Base-by-base conservation (phyloP, 2,113 vertebrate species). In the Murina feae region DNA sequence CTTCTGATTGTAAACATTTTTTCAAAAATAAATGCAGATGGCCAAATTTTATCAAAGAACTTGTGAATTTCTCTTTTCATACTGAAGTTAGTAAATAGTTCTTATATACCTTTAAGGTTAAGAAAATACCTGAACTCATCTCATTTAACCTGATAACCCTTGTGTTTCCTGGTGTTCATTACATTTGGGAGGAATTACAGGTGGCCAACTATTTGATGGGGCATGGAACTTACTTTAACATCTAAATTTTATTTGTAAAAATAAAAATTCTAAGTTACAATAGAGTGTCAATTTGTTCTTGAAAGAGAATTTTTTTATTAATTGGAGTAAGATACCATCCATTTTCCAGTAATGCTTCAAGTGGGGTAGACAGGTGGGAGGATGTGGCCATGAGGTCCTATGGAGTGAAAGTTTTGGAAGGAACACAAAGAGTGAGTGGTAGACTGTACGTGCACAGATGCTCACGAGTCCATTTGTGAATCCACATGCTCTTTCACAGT, bases 161-260 rank as follows among this genome's bases (percentile, higher is more conserved):
- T 87, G 39, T 47, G 23, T 68, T 97, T 90, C 81, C 91, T 65
- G 90, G 90, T n/a, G 69, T 35, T 20, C 17, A 74, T 95, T 83
- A 93, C 72, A 55, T 96, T 87, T 90, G 71, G 93, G 49, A 51
- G 44, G 47, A 95, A 93, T 90, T 85, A 86, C 42, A 95, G 35
- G 80, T 92, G 51, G 72, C 91, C 47, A 94, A 94, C 74, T 94
- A 96, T 96, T 82, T 95, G 95, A 86, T 74, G 49, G 86, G 86
- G 30, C 69, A 93, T 85, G 66, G 47, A 92, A 87, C 23, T 12
- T 82, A 18, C 7, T 89, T 58, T 93, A 91, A 83, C 58, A 86
- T 91, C 20, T 95, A 89, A 89, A 84, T 95, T 96, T 97, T 66
- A 16, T 66, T 18, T 16, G n/a, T 66, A 66, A 95, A 93, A 89